Percentiles rank a stretch among this genome's conserved stretches.
These are phyloP conservation scores for Streblospio benedicti DNA, from an alignment of 1,140 invertebrate genomes.

Conservation along the genomic window DNA sequence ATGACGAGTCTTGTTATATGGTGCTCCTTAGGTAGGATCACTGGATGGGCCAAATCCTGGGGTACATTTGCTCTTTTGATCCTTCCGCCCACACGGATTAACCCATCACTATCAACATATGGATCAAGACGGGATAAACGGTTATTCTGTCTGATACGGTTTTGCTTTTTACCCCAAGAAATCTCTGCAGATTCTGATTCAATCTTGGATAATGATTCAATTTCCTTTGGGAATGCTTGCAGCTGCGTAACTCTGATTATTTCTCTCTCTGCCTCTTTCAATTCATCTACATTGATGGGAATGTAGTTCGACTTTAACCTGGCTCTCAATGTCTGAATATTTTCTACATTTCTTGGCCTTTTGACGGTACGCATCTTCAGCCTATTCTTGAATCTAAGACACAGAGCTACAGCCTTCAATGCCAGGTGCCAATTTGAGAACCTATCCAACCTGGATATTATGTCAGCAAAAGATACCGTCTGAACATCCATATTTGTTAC, in stretches of 20 bases:
- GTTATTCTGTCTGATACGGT: no score
- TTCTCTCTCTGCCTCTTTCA: not conserved
- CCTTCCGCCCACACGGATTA: constrained; percentile 24
- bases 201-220: not conserved
- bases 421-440: constrained; percentile 8
- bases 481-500: not conserved
- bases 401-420: constrained; percentile 2
- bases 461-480: not conserved
- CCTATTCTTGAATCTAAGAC: not conserved
- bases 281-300: not conserved
- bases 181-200: not conserved
- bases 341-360: no score
- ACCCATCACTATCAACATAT: constrained; percentile 16
- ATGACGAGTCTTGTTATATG: constrained; percentile 19
- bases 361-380: not conserved
- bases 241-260: not conserved
- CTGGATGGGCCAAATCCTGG: constrained; percentile 19
- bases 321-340: no score
- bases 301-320: no score
- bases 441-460: no score
- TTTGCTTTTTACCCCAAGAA: no score
- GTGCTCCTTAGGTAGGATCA: constrained; percentile 18
- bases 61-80: constrained; percentile 1
- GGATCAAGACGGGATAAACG: constrained; percentile 15
- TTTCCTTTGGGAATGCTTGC: not conserved